Percentiles rank a stretch among this genome's conserved stretches.
Conservation (phyloP, 2,888 invertebrate species). For the Hedya salicella region DNA sequence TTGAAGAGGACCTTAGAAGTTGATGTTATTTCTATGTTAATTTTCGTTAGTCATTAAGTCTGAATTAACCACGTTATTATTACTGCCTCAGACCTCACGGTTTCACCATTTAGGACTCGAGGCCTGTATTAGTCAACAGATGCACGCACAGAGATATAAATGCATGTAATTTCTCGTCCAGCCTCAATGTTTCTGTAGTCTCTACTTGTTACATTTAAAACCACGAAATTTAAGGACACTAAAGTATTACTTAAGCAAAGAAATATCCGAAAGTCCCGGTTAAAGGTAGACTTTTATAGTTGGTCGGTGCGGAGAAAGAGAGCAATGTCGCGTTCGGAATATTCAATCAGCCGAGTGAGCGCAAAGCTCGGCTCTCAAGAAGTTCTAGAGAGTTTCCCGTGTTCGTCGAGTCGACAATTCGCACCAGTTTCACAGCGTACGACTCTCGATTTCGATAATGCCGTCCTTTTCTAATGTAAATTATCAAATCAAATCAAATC, state of each 20-base stretch:
- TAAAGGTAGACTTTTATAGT: conserved; percentile 52
- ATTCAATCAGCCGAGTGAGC: conserved; percentile 55
- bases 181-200: not conserved
- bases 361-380: conserved; percentile 42
- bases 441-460: conserved; percentile 7
- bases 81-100: conserved; percentile 20
- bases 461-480: conserved; percentile 18
- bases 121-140: conserved; percentile 18
- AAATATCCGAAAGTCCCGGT: conserved; percentile 48
- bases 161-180: not conserved
- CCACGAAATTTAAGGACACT: conserved; percentile 4
- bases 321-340: conserved; percentile 55
- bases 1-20: conserved; percentile 31
- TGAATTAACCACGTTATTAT: conserved; percentile 37
- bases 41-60: conserved; percentile 38
- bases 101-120: conserved; percentile 29
- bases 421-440: conserved; percentile 20
- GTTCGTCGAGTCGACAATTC: conserved; percentile 22
- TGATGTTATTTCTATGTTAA: conserved; percentile 41
- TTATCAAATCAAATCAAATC: too few species aligned
- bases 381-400: conserved; percentile 42
- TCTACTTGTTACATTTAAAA: not conserved
- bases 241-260: conserved; percentile 46
- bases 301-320: conserved; percentile 50
- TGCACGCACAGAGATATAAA: conserved; percentile 7